Evolutionary conservation across 2,797 vertebrate species (phyloP), one percentile per base, ranked within the genome.

Genomic region (Acanthurus leucopareius): DNA sequence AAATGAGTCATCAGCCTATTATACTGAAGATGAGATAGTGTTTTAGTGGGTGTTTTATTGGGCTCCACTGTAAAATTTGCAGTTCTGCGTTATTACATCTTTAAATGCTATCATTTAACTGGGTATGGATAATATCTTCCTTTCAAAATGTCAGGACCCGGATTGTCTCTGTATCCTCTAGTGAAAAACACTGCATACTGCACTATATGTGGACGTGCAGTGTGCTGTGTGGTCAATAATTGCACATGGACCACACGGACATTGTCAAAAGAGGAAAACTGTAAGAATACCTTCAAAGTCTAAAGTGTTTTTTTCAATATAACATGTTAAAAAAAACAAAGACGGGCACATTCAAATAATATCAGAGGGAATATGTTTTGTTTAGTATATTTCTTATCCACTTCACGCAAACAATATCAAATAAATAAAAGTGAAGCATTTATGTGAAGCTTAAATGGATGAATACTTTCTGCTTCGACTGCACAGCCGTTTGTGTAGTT

Each of bases 401-500:
- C 80, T 89, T 80, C 80, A 74, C 75, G 82, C 78, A 81, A 85
- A 85, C 87, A 88, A 75, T 77, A 85, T 92, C 53, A 72, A 80
- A 89, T 83, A 73, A 83, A 87, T 84, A 76, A 86, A 89, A 73
- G 79, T 67, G 57, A 82, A 58, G 68, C 66, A 54, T 86, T 84
- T 89, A 73, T 85, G 81, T 82, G 71, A 82, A 72, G 82, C 83
- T 91, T 87, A 87, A 92, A 89, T 82, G 84, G 86, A 89, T 90
- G 82, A 89, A 82, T 82, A 73, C 77, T 83, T 79, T 87, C 86
- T 89, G 86, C 86, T 88, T 82, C 35, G 47, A 77, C 84, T 90
- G 88, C 87, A 82, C 72, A 91, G 82, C 74, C 71, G 75, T 91
- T 91, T 89, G 85, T 87, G 86, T 87, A 75, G 82, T 90, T 90